Evolutionary conservation across 2,797 vertebrate species (phyloP), one percentile per base, ranked within the genome.

Genomic region (Channallabes apus): DNA sequence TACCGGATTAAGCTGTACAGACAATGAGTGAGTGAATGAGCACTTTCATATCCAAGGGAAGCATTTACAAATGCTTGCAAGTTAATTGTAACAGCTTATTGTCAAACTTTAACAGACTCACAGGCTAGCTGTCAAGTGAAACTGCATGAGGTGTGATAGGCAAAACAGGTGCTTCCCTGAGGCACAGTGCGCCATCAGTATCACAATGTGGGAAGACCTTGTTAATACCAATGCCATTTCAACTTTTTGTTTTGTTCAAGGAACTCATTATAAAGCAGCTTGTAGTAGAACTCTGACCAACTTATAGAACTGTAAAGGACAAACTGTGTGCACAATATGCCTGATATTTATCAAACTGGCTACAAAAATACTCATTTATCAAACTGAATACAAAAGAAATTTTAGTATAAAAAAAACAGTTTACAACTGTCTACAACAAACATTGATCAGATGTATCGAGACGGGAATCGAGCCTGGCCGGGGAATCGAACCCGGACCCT

Each of bases 31-130:
- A 41, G 41, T 41, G 41, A 8, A 17, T 78, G 64, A 79, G 17
- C 27, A 14, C 64, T 41, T 24, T 71, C 59, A 80, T 27, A 41
- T 38, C 35, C 27, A 24, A 80, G 18, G 18, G 27, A 54, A 35
- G 27, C 11, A 61, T 59, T 71, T 68, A 22, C 35, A 84, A 3
- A 6, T 35, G 62, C 35, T 80, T 80, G 51, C 22, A 32, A 41
- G 65, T 41, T 41, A 72, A 80, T 72, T 85, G 59, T 69, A 58
- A 73, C 22, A 51, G 67, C 67, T 71, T n/a, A 72, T 56, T 80
- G 75, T 78, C 56, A 78, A 61, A 22, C 11, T 69, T n/a, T 22
- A n/a, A 38, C 73, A 77, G 62, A 51, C 35, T 51, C 35, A 29
- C 56, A 32, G 54, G 35, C 76, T 79, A 32, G 59, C 76, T 80